Evolutionary conservation across 1,140 invertebrate species (phyloP).

Genomic region (Drosophila ercepeae): DNA sequence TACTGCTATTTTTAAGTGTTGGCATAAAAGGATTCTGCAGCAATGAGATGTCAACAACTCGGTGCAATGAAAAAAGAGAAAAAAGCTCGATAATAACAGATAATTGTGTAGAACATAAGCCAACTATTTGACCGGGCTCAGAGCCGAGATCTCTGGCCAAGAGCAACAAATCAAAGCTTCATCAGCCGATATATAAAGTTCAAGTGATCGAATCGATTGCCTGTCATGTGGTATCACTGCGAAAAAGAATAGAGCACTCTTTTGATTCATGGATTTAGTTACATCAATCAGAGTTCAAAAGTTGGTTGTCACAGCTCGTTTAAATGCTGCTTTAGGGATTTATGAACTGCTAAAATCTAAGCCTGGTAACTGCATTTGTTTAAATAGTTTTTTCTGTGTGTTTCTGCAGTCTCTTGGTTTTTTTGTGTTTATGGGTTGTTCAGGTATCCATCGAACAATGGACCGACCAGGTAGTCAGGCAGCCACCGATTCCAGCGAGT

Average conservation of each 20-base stretch:
- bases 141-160: constrained; percentile 25
- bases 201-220: constrained; percentile 67
- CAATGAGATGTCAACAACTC: constrained; percentile 78
- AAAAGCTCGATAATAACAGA: constrained; percentile 78
- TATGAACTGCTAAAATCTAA: not conserved
- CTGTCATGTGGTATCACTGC: constrained; percentile 7
- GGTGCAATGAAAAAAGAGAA: constrained; percentile 28
- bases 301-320: not conserved
- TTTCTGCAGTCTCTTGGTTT: constrained; percentile 3
- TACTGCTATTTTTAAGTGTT: constrained; percentile 76
- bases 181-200: constrained; percentile 75
- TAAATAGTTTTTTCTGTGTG: constrained; percentile 17
- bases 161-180: constrained; percentile 75
- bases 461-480: constrained; percentile 9
- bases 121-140: constrained; percentile 67
- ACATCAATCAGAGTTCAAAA: not conserved
- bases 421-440: constrained; percentile 18
- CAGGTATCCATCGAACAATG: constrained; percentile 26
- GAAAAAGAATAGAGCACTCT: not conserved
- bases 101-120: constrained; percentile 83
- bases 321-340: not conserved
- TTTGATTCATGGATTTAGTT: too few species aligned
- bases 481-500: constrained; percentile 37
- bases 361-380: not conserved
- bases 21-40: constrained; percentile 63